These are phyloP conservation scores for Hemibagrus wyckioides DNA, from an alignment of 2,113 vertebrate genomes.

Conservation along the genomic window DNA sequence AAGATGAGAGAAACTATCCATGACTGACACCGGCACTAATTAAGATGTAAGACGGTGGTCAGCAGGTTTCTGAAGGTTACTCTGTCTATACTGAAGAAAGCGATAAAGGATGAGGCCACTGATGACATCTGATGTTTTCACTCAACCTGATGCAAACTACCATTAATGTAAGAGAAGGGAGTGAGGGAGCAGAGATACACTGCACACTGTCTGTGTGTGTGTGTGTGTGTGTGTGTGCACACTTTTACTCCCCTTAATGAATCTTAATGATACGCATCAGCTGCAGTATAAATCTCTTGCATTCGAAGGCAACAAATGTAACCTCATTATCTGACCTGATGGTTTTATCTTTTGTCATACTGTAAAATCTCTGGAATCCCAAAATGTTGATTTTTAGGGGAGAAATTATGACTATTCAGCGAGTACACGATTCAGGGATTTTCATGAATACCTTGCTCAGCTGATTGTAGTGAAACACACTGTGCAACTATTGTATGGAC, in stretches of 20 bases:
- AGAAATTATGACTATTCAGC: background rate
- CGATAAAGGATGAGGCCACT: conserved; percentile 73
- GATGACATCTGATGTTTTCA: conserved; percentile 75
- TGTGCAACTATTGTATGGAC: background rate
- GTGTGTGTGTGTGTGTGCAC: background rate
- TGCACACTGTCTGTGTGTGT: conserved; percentile 5
- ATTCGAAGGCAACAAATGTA: background rate
- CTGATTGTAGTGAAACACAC: background rate
- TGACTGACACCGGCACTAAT: conserved; percentile 69
- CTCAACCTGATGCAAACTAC: conserved; percentile 69
- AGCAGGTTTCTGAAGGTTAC: conserved; percentile 75
- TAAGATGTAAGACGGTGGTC: conserved; percentile 74
- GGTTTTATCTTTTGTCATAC: background rate
- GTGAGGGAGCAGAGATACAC: conserved; percentile 24
- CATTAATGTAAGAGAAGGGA: conserved; percentile 68
- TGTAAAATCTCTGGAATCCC: background rate
- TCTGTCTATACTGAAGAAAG: conserved; percentile 65
- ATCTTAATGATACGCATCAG: conserved; percentile 19
- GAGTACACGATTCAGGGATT: background rate
- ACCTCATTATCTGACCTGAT: too few relatives aligned
- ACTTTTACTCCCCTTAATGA: background rate
- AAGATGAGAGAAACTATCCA: conserved; percentile 51
- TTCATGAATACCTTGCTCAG: background rate
- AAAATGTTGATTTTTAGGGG: background rate
- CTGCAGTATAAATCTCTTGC: background rate